These are phyloP conservation scores for Simalia tracyae DNA, from an alignment of 2,797 vertebrate species.

Conservation along the genomic window DNA sequence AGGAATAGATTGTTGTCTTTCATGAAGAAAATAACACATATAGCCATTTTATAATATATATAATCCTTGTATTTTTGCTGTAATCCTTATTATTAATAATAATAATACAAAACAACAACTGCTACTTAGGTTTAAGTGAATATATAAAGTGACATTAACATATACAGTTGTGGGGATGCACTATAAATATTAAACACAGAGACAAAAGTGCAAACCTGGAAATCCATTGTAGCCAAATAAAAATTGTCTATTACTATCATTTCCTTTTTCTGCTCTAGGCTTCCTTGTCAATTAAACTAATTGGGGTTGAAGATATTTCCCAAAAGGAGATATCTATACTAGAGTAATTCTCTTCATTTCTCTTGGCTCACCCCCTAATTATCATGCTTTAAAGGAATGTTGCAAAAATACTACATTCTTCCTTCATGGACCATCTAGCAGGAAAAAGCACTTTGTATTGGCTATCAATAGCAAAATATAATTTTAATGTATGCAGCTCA, in stretches of 20 bases:
- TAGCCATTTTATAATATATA: not conserved
- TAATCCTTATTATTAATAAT: not conserved
- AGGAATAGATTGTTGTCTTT: constrained; percentile 23
- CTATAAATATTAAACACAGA: constrained; percentile 27
- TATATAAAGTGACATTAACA: constrained; percentile 26
- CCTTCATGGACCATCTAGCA: constrained; percentile 56
- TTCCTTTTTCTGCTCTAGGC: constrained; percentile 60
- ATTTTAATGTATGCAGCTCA: constrained; percentile 60
- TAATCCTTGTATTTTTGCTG: not conserved
- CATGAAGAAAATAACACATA: not conserved
- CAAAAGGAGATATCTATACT: constrained; percentile 66
- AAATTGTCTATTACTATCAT: constrained; percentile 53
- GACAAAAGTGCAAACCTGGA: constrained; percentile 47
- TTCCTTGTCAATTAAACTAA: constrained; percentile 75
- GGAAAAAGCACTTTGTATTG: constrained; percentile 60
- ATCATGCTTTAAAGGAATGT: constrained; percentile 46
- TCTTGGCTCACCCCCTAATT: not conserved
- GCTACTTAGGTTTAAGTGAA: not conserved
- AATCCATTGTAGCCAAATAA: constrained; percentile 37
- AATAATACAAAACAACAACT: not conserved
- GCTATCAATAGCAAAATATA: constrained; percentile 63
- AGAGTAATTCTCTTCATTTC: constrained; percentile 58
- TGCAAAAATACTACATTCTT: constrained; percentile 44
- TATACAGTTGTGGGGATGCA: constrained; percentile 36
- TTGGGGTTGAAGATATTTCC: constrained; percentile 73